phyloP scores from a whole-genome alignment of 2,113 vertebrate genomes.

The Grus americana region DNA sequence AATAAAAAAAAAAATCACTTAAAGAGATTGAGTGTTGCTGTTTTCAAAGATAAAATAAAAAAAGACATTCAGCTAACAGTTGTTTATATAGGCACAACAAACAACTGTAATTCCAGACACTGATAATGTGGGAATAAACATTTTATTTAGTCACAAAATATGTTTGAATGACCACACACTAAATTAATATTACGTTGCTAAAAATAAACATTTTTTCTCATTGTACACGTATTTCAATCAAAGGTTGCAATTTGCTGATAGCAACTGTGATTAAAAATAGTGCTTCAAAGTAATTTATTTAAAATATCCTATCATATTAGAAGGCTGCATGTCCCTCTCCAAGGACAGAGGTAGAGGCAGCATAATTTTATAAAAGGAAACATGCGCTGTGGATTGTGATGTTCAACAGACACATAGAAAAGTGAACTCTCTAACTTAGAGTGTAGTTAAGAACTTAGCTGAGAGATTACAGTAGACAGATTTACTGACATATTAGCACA shows the following conservation, averaged over 20 bases:
- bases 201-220: not conserved
- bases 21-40: not conserved
- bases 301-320: not conserved
- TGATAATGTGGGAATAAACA: not conserved
- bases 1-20: not conserved
- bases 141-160: not conserved
- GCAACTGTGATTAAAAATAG: not conserved
- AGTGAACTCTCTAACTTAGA: not conserved
- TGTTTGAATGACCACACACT: not conserved
- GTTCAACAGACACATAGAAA: not conserved
- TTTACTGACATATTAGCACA: not conserved
- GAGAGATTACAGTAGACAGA: not conserved
- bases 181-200: not conserved
- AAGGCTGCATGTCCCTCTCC: not conserved
- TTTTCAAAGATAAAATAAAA: not conserved
- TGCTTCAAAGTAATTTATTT: not conserved
- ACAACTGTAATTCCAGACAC: not conserved
- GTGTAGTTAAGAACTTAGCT: not conserved
- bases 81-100: not conserved
- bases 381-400: rapidly evolving
- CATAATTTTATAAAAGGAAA: not conserved
- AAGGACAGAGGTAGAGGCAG: not conserved
- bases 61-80: not conserved
- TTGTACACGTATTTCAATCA: not conserved
- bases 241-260: not conserved